Base-by-base conservation (phyloP, 2,113 vertebrate species). In the Calidris pygmaea region DNA sequence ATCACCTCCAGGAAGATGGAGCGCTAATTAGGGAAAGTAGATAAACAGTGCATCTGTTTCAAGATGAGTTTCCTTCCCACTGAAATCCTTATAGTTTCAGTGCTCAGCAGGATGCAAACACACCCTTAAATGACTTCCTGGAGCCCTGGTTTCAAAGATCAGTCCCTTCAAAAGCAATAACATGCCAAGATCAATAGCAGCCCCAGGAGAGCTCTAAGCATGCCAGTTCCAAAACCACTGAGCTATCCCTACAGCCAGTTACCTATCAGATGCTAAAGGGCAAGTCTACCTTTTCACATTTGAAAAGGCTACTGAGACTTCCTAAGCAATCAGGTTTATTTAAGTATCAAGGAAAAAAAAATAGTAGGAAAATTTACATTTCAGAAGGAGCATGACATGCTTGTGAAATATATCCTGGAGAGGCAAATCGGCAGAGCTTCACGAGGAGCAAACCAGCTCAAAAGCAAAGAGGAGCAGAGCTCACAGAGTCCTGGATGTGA, bases 111-210 rank as follows among this genome's bases (percentile, higher is more conserved):
- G 93, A 96, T 93, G 70, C 62, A 84, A 93, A 78, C 68, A 78
- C 60, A 93, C n/a, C 60, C 74, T 95, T 91, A 82, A 95, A 95
- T 55, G 65, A 84, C 65, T 95, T 94, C 93, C 92, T 89, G 92
- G 70, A 95, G 80, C 43, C 60, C 18, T 4, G 3, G 43, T 87
- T 95, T 93, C 85, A 90, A 90, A 91, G 88, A 89, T 72, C 83
- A 65, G 83, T 55, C 68, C 53, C 83, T 93, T 89, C 76, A 93
- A 90, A 88, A 71, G 92, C 85, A 56, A 2, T 52, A 92, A 74
- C 21, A 21, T 34, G 66, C 75, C 93, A 84, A 86, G 52, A 94
- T 88, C 88, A 86, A 86, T 56, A 92, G 90, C 75, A 93, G 23
- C 35, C 65, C 72, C 52, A 43, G 27, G 72, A 92, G 52, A 93